Evolutionary conservation across 2,797 vertebrate species (phyloP), one percentile per base, ranked within the genome.

Genomic region (Dryobates pubescens): DNA sequence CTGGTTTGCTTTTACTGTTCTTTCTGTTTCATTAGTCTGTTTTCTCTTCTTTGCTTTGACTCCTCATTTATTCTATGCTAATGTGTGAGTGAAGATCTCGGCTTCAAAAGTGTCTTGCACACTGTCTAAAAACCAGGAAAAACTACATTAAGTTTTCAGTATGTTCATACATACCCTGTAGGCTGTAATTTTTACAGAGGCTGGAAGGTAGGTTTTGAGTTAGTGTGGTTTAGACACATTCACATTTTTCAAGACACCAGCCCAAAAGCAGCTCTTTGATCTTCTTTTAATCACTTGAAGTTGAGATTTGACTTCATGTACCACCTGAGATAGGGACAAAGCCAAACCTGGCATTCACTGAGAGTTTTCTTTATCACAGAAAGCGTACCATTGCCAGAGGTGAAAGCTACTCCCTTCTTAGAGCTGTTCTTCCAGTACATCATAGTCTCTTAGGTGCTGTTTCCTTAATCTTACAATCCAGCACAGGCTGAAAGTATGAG

Each of bases 211-310:
- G 74, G 51, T 83, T 89, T 88, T 36, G 72, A 76, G 34, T 16
- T 67, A 76, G 51, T 41, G 7, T 54, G 30, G n/a, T 73, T 90
- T 58, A 81, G 61, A 36, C 34, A 16, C 68, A 43, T 30, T 47
- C 51, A 29, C 6, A 0, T 87, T 83, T 93, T 78, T 82, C 71
- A 68, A 61, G 86, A 73, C 80, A 73, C 7, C 12, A 17, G 53
- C 79, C 38, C 45, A 8, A 69, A 82, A 88, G 47, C 17, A 24
- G 16, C 26, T 64, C 91, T 95, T 95, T 96, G 94, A 94, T 96
- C 88, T 88, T 90, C 70, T 88, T 92, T 82, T 93, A 70, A 86
- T 86, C 68, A 13, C 38, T 79, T 38, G 58, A 82, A 79, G 68
- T 74, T 47, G 80, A 92, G 89, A 68, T 61, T 90, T 84, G 61